These are phyloP conservation scores for Temnothorax longispinosus DNA, from an alignment of 1,140 invertebrate genomes.

Conservation along the genomic window DNA sequence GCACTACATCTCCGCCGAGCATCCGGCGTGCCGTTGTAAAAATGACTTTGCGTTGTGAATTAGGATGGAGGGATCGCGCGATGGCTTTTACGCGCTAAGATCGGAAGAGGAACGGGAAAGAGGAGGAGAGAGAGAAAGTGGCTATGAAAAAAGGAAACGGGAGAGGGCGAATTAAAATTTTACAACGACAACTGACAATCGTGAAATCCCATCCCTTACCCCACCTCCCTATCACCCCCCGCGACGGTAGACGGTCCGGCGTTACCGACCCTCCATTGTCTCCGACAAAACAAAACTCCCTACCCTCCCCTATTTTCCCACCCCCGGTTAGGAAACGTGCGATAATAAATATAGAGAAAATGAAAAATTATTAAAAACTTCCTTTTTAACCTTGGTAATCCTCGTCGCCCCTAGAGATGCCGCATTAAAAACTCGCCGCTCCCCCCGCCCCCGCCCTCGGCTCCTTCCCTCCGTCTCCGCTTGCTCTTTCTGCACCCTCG, in stretches of 20 bases:
- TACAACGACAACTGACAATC: slow-evolving; percentile 82
- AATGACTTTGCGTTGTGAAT: slow-evolving; percentile 52
- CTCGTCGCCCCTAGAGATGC: slow-evolving; percentile 84
- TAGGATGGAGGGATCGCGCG: slow-evolving; percentile 43
- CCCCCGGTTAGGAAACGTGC: slow-evolving; percentile 84
- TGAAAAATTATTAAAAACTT: slow-evolving; percentile 87
- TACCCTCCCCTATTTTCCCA: slow-evolving; percentile 43
- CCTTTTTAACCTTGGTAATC: slow-evolving; percentile 86
- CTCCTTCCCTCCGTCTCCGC: slow-evolving; percentile 70
- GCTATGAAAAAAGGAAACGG: slow-evolving; percentile 41
- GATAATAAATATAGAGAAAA: slow-evolving; percentile 87
- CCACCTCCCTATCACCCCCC: slow-evolving; percentile 45
- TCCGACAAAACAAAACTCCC: slow-evolving; percentile 71
- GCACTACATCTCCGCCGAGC: slow-evolving; percentile 52
- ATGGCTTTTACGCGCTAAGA: slow-evolving; percentile 52
- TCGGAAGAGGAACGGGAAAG: slow-evolving; percentile 42
- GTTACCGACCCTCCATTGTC: slow-evolving; percentile 82
- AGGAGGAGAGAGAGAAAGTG: background rate
- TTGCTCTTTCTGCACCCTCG: slow-evolving; percentile 67
- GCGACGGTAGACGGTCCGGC: slow-evolving; percentile 70
- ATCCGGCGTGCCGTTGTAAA: slow-evolving; percentile 52
- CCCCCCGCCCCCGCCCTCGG: slow-evolving; percentile 49
- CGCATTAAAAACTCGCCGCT: slow-evolving; percentile 83
- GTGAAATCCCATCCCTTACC: slow-evolving; percentile 72
- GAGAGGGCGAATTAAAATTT: slow-evolving; percentile 81